phyloP scores from a whole-genome alignment of 2,888 invertebrate genomes.

The Sesia bembeciformis region DNA sequence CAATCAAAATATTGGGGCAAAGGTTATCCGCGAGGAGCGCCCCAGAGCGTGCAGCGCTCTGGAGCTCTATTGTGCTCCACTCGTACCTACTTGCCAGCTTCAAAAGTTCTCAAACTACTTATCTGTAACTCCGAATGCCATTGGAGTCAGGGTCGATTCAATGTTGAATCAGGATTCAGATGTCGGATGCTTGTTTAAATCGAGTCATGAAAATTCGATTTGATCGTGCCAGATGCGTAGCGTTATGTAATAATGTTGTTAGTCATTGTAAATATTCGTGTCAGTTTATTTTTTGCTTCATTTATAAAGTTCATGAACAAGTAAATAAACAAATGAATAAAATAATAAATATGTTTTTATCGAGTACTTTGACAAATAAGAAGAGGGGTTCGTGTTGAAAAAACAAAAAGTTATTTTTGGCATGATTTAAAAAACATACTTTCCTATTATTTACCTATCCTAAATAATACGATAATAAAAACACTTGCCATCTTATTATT shows the following conservation, averaged over 20 bases:
- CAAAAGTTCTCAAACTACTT: conserved; percentile 44
- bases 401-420: no score
- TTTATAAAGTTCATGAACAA: neutral
- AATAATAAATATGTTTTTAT: no score
- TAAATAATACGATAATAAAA: no score
- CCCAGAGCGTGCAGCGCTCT: conserved; percentile 11
- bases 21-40: conserved; percentile 44
- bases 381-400: no score
- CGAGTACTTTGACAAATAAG: no score
- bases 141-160: conserved; percentile 53
- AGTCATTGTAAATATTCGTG: neutral
- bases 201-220: conserved; percentile 6
- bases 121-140: conserved; percentile 40
- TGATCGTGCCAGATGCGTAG: conserved; percentile 5
- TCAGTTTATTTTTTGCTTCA: neutral
- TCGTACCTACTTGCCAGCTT: conserved; percentile 28
- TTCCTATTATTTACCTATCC: no score
- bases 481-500: neutral
- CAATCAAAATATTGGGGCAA: conserved; percentile 60
- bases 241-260: neutral
- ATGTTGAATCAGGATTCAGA: conserved; percentile 38
- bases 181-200: conserved; percentile 18
- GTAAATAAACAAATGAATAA: no score
- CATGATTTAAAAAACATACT: no score
- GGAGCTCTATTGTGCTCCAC: conserved; percentile 30